These are phyloP conservation scores for Garra rufa DNA, from an alignment of 2,113 vertebrate species.

Conservation along the genomic window DNA sequence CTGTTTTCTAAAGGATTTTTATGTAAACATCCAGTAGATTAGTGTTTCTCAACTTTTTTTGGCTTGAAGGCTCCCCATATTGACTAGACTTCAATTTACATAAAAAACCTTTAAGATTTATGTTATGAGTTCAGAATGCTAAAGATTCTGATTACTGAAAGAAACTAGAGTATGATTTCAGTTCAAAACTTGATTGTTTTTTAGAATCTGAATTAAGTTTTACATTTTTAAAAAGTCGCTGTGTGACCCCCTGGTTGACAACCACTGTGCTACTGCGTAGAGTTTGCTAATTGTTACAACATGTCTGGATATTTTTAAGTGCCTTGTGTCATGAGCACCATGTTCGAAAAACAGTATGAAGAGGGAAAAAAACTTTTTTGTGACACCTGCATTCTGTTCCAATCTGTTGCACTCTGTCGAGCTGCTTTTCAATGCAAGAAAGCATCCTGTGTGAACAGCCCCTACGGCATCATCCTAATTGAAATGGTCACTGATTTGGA, in stretches of 20 bases:
- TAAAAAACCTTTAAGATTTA: too few relatives aligned
- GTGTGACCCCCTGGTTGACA: background rate
- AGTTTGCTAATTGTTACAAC: background rate
- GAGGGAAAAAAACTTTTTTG: background rate
- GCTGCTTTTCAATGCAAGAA: background rate
- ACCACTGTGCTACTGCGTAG: background rate
- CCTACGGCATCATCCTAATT: background rate
- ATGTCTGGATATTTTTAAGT: background rate
- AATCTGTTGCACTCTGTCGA: background rate
- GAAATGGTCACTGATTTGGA: slow-evolving; percentile 7
- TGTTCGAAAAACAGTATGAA: slow-evolving; percentile 5
- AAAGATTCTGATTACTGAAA: background rate
- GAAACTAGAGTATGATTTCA: background rate
- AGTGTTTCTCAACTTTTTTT: background rate
- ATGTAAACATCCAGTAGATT: background rate
- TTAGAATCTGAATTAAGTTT: background rate
- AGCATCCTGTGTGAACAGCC: background rate
- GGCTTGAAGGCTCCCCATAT: background rate
- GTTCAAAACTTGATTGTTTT: background rate
- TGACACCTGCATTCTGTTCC: background rate
- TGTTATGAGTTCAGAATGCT: background rate
- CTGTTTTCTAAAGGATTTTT: background rate
- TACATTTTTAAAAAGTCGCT: too few relatives aligned
- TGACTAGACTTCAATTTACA: too few relatives aligned
- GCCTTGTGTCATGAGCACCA: background rate